Base-by-base conservation (phyloP, 2,888 invertebrate species). In the Drosophila planitibia region DNA sequence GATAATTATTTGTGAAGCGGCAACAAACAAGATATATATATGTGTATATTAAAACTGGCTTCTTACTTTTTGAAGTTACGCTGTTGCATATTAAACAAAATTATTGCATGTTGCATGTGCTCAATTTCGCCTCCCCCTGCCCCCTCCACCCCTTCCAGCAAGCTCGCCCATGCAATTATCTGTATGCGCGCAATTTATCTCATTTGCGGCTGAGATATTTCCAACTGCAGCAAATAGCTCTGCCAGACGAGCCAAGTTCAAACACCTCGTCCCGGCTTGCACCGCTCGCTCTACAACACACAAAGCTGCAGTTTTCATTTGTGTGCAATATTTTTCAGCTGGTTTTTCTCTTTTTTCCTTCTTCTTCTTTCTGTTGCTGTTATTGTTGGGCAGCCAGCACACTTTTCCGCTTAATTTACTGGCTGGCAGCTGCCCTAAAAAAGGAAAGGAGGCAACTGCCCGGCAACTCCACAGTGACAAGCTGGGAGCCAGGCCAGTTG, bases 131-230 rank as follows among this genome's bases (percentile, higher is more conserved):
- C 47, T 7, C 12, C 28, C 16, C 25, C 14, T 7, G 28, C 16
- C n/a, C 3, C 14, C 49, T 7, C 12, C 0, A 19, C 33, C 12
- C 33, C 32, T 25, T n/a, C 7, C 35, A 25, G 53, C 60, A 49
- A 33, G 47, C 70, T 57, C 61, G 61, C 49, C 67, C 78, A 67
- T 83, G 84, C 89, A 91, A 91, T 91, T 91, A 91, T 92, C 84
- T 89, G 81, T 79, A 78, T 88, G 81, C 82, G 83, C 78, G 79
- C 87, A 90, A 87, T 91, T 92, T 91, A 92, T 91, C 91, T 92
- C 91, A 90, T 92, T 92, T 92, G 91, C 84, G 90, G 91, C 91
- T 91, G 91, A 91, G 86, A 91, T 91, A 90, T 91, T 91, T 90
- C 82, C 90, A 78, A 83, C 89, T 83, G 86, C 89, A 79, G 85